Percentiles rank a stretch among this genome's conserved stretches.
Conservation (phyloP, 1,140 invertebrate species). For the Reticulitermes speratus region DNA sequence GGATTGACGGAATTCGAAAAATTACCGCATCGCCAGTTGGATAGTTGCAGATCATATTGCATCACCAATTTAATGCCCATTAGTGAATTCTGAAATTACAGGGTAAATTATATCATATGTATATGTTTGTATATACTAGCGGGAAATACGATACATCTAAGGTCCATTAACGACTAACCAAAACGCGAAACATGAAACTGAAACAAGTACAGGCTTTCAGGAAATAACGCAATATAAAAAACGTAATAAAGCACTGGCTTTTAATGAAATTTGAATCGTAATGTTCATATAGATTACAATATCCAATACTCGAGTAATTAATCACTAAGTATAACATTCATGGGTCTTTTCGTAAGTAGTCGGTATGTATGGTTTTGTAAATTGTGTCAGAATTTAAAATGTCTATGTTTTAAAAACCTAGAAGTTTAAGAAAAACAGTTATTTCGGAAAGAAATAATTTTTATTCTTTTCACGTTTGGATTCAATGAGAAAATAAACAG, state of each 20-base stretch:
- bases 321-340: too few relatives aligned
- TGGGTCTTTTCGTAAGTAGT: too few relatives aligned
- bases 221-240: background rate
- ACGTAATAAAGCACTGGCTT: background rate
- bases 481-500: too few relatives aligned
- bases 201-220: background rate
- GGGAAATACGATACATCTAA: background rate
- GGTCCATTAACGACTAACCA: background rate
- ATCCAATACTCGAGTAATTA: too few relatives aligned
- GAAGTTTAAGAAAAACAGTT: too few relatives aligned
- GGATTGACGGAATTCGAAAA: background rate
- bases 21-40: background rate
- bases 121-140: background rate
- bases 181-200: background rate
- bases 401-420: too few relatives aligned
- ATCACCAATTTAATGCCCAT: conserved; percentile 5
- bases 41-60: background rate
- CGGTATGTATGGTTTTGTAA: too few relatives aligned
- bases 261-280: too few relatives aligned
- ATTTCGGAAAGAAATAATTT: too few relatives aligned
- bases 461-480: too few relatives aligned
- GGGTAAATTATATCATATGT: background rate
- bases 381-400: too few relatives aligned
- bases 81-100: background rate
- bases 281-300: too few relatives aligned